Evolutionary conservation across 1,140 invertebrate genomes (phyloP), one percentile per base, ranked within the genome.

Genomic region (Mylabris phalerata): DNA sequence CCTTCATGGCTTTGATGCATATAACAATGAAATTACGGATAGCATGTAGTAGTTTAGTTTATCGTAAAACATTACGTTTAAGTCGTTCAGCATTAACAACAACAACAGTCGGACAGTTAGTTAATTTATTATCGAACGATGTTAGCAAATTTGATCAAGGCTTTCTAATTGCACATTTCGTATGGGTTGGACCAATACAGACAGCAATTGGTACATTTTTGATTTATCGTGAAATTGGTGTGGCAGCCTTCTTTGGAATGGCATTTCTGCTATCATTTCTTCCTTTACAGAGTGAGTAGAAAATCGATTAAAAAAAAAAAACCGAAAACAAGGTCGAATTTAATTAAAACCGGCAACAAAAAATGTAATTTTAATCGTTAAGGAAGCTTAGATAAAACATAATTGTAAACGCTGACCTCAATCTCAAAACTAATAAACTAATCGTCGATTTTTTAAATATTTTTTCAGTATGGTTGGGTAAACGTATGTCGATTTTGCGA

Each of bases 71-170:
- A 3, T 47, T 71, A 47, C 66, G 55, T 54, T 68, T 64, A 55
- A 67, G 61, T 46, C 62, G 49, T 46, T 62, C 50, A 25, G 65
- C 90, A 4, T 71, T 93, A 39, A 83, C 84, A 13, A 79, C 88
- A 69, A 92, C 90, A 5, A 92, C 90, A 2, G 81, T 84, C 27
- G 93, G 93, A 11, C 87, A 96, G 77, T 86, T 96, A 71, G 87
- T 95, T 9, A 97, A 96, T 77, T 79, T 96, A n/a, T 77, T 97
- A 61, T 93, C 92, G 10, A 96, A 95, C 73, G 93, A 96, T 72
- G 85, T 89, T 48, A 85, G 84, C 52, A 80, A 86, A 27, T 82
- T 90, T 64, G 87, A 90, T 68, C 78, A 82, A 50, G 81, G 81
- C 1, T 77, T 86, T 11, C 78, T 84, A 49, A 82, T 87, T 66